Base-by-base conservation (phyloP, 2,888 invertebrate species). In the Furcula furcula region DNA sequence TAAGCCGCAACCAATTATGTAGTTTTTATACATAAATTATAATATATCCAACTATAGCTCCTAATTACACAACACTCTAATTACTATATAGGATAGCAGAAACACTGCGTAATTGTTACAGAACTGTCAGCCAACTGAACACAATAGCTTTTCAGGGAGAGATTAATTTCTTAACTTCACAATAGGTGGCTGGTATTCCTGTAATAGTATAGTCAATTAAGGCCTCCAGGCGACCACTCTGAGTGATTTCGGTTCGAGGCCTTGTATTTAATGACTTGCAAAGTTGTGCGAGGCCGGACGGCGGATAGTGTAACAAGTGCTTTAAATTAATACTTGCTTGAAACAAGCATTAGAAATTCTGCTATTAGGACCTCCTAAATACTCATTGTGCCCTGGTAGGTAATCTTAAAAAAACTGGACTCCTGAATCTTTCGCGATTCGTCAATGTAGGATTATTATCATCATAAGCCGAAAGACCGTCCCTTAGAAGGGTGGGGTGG, bases 131-230 rank as follows among this genome's bases (percentile, higher is more conserved):
- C 34, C 26, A 39, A 40, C 28, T 26, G 14, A 18, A 21, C 27
- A 57, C 51, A 60, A 57, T 43, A 51, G 46, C 58, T 46, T 51
- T 57, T 48, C 43, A 56, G 34, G 43, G 36, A 33, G 51, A 64
- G 53, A 61, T 62, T 66, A 60, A 64, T 67, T 55, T 49, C 47
- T 52, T 46, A 65, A 67, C 52, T 65, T 57, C 44, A 51, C 53
- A 52, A 55, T 51, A 61, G 46, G 49, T 42, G 42, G 42, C 40
- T 45, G 50, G 44, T 38, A 35, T 23, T 36, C 43, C 36, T 23
- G 26, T 55, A 62, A 58, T 60, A 57, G 52, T 49, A 49, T 45
- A 61, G 59, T 59, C 63, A 65, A 65, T 65, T 58, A 60, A 45
- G 46, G 29, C 21, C 50, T 36, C 34, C 40, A 40, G 40, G 45